These are phyloP conservation scores for Alitta virens DNA, from an alignment of 2,888 invertebrate species.

Conservation along the genomic window DNA sequence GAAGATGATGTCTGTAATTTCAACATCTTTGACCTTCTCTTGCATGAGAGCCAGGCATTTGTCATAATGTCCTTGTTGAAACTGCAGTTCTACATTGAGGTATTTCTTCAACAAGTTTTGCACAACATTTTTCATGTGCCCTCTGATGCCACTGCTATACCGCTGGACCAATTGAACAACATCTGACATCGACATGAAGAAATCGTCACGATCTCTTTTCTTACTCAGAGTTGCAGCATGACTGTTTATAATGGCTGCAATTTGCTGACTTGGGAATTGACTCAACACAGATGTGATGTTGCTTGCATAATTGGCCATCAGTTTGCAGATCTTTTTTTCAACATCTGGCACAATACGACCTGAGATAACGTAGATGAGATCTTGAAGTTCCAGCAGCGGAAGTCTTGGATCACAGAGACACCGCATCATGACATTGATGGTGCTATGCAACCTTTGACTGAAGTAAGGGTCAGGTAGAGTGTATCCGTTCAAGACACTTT, in stretches of 20 bases:
- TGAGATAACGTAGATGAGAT: conserved; percentile 94
- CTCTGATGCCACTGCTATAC: conserved; percentile 91
- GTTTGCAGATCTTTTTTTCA: conserved; percentile 88
- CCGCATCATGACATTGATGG: conserved; percentile 73
- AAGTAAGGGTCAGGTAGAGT: conserved; percentile 60
- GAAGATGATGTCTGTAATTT: conserved; percentile 79
- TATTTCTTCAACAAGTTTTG: conserved; percentile 90
- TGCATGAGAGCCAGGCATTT: conserved; percentile 89
- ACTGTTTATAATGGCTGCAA: conserved; percentile 63
- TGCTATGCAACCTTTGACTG: conserved; percentile 48
- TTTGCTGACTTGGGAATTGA: conserved; percentile 92
- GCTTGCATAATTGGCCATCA: conserved; percentile 89
- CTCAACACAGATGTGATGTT: conserved; percentile 96
- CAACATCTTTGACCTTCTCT: conserved; percentile 86
- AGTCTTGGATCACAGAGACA: conserved; percentile 88
- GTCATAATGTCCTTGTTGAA: conserved; percentile 94
- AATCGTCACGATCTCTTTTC: conserved; percentile 86
- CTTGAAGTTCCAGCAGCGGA: conserved; percentile 85
- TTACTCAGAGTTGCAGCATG: conserved; percentile 91
- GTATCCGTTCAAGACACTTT: conserved; percentile 68
- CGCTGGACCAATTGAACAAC: conserved; percentile 91
- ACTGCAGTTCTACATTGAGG: conserved; percentile 89
- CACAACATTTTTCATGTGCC: conserved; percentile 94
- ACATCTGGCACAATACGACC: conserved; percentile 90
- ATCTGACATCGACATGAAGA: conserved; percentile 93